A percentile compares a stretch with the other conserved stretches of the same genome.
These are phyloP conservation scores for Triplophysa yarkandensis DNA, from an alignment of 2,797 vertebrate genomes.

Conservation along the genomic window DNA sequence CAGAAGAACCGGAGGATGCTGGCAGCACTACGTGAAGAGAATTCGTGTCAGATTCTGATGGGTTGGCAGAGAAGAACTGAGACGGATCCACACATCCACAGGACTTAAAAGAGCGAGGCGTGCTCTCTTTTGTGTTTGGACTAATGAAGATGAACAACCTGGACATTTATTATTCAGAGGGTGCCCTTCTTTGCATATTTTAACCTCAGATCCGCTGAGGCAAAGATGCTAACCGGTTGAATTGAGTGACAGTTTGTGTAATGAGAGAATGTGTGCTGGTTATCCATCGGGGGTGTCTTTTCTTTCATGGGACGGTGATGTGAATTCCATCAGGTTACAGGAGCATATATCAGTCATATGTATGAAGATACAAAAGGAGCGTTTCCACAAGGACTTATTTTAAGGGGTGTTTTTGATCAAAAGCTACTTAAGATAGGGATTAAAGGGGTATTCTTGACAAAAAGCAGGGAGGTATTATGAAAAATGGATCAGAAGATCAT, in stretches of 20 bases:
- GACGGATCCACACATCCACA: conserved; percentile 10
- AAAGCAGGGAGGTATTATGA: neutral
- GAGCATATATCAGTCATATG: neutral
- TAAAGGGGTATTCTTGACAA: neutral
- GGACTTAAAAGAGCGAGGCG: conserved; percentile 45
- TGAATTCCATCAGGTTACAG: conserved; percentile 47
- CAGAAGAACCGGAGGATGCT: conserved; percentile 61
- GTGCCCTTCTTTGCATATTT: conserved; percentile 47
- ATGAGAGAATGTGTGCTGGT: conserved; percentile 56
- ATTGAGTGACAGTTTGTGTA: conserved; percentile 56
- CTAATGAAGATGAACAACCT: conserved; percentile 62
- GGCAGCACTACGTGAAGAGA: conserved; percentile 63
- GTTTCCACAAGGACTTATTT: neutral
- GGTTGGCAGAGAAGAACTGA: conserved; percentile 29
- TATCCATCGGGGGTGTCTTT: conserved; percentile 20
- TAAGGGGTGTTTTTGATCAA: neutral
- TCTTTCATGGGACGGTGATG: conserved; percentile 22
- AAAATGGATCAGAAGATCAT: neutral
- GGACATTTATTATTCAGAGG: conserved; percentile 55
- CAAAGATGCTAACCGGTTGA: conserved; percentile 38
- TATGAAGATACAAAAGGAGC: neutral
- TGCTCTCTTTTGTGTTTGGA: conserved; percentile 40
- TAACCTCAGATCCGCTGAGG: conserved; percentile 44
- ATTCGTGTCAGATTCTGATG: conserved; percentile 41
- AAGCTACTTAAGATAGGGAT: neutral